These are phyloP conservation scores for Psophia crepitans DNA, from an alignment of 2,113 vertebrate genomes.

Conservation along the genomic window DNA sequence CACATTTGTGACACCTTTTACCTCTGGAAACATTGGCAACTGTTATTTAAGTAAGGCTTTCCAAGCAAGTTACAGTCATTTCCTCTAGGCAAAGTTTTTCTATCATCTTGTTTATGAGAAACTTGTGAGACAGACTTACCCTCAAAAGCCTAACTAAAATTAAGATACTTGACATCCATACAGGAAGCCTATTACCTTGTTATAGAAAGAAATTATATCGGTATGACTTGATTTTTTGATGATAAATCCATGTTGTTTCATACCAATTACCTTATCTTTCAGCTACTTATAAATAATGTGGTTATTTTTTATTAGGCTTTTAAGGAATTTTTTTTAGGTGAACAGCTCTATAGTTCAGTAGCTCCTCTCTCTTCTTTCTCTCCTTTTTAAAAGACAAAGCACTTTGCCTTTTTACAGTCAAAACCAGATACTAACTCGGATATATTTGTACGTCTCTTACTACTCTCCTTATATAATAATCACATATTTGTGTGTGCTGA, in stretches of 20 bases:
- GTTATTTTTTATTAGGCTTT: background rate
- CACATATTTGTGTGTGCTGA: background rate
- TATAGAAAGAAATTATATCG: background rate
- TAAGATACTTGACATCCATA: background rate
- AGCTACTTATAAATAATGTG: background rate
- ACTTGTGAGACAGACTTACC: background rate
- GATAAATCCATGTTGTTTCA: background rate
- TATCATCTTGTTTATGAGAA: background rate
- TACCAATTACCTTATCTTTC: background rate
- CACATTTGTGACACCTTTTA: background rate
- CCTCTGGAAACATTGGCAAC: background rate
- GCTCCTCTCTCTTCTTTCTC: background rate
- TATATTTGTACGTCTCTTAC: background rate
- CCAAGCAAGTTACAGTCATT: background rate
- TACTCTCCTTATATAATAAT: background rate
- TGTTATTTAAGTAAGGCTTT: background rate
- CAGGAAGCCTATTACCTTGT: background rate
- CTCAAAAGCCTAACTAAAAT: background rate
- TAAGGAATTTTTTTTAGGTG: background rate
- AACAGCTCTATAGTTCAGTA: background rate
- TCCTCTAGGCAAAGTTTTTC: background rate
- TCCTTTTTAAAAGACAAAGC: background rate
- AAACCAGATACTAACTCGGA: background rate
- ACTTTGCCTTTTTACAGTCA: background rate
- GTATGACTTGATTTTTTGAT: background rate